Base-by-base conservation (phyloP, 2,113 vertebrate species). In the Ophthalmolycus amberensis region DNA sequence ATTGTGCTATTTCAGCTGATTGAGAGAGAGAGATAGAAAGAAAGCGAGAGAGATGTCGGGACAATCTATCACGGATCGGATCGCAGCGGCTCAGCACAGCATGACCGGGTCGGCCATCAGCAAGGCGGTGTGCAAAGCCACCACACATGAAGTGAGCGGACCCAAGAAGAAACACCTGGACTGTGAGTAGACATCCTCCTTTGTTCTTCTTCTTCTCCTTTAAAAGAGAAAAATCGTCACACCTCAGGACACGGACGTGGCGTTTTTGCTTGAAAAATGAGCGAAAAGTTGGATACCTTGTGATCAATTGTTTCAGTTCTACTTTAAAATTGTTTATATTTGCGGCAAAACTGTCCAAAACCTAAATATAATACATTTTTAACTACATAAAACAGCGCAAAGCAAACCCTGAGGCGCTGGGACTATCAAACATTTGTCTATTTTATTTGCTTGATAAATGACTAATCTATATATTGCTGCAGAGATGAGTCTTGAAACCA, bases 151-250 rank as follows among this genome's bases (percentile, higher is more conserved):
- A 92, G 95, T 97, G 82, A 97, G 96, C 90, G 97, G 96, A 73
- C 97, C 97, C 85, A 97, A 97, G 92, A 97, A 97, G 94, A 97
- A 97, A 72, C 97, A 97, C 87, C 95, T 97, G 5, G 97, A 97
- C 92, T 97, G 96, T 97, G 92, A 97, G 96, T 97, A 79, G 11
- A 14, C 48, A 1, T 9, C 32, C 20, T 50, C 0, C 54, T 14
- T 12, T 32, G 32, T 29, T 29, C 1, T 48, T 5, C 6, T 48
- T 48, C 5, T 22, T 22, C 3, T 25, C 12, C 3, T 25, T 11
- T 27, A 5, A 10, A 54, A n/a, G 50, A 54, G 16, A 9, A 15
- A 3, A 18, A 18, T 18, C 11, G 11, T 15, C 46, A 50, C 48
- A 40, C 38, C 2, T 10, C 38, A 40, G 37, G 37, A 38, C 37